A percentile compares a stretch with the other conserved stretches of the same genome.
Evolutionary conservation across 2,113 vertebrate species (phyloP).

Genomic region (Nesogale talazaci): DNA sequence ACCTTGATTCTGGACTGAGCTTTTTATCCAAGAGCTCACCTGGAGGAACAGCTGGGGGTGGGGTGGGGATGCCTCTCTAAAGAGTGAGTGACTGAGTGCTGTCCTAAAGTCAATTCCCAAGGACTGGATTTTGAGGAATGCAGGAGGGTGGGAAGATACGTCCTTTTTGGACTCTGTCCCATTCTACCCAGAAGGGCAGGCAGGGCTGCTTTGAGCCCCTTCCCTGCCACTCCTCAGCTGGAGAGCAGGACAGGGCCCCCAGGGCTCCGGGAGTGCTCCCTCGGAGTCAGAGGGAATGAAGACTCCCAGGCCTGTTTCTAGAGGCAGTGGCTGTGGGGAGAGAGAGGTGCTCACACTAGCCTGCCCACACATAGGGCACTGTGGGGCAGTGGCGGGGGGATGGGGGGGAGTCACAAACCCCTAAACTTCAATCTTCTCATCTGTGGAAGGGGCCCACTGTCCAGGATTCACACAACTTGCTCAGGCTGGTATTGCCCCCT

Average conservation of each 20-base stretch:
- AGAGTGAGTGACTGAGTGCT: constrained; percentile 1
- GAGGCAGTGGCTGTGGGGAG: too few relatives aligned
- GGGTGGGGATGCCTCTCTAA: constrained; percentile 6
- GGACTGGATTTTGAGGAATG: neutral
- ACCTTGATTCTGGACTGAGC: neutral
- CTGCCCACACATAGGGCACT: too few relatives aligned
- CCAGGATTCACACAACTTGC: too few relatives aligned
- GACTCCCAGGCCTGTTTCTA: neutral
- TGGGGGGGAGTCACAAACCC: too few relatives aligned
- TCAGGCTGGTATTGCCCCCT: fast-evolving
- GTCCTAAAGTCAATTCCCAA: neutral
- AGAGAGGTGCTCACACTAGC: neutral
- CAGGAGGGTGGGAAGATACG: neutral
- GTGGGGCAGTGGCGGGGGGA: too few relatives aligned
- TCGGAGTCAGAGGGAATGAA: neutral
- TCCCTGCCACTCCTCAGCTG: neutral
- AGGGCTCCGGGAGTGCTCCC: neutral
- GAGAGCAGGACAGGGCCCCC: fast-evolving
- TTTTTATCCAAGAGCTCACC: neutral
- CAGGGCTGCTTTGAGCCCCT: neutral
- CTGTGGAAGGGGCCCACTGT: neutral
- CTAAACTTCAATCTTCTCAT: too few relatives aligned
- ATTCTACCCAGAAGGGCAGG: neutral
- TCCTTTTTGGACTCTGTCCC: neutral
- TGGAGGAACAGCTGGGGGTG: too few relatives aligned